Percentiles rank a stretch among this genome's conserved stretches.
phyloP scores from a whole-genome alignment of 2,888 invertebrate genomes.

The Sericinus montela region DNA sequence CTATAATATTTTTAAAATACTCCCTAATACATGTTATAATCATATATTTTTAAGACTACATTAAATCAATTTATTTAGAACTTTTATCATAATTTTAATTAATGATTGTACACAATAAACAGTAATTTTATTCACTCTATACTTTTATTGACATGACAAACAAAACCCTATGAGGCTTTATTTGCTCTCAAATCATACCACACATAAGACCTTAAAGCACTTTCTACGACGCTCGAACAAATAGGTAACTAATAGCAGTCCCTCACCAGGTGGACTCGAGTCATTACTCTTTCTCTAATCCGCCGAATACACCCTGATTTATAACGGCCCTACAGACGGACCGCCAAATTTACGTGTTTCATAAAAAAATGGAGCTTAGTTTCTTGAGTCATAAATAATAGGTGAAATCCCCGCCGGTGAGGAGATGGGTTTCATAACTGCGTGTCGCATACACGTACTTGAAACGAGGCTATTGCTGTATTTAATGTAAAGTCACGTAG shows the following conservation, averaged over 20 bases:
- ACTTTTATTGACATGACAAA: too few species aligned
- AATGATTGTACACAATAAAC: too few species aligned
- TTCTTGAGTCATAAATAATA: conserved; percentile 68
- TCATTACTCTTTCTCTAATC: conserved; percentile 78
- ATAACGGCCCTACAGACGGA: conserved; percentile 63
- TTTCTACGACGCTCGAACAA: conserved; percentile 53
- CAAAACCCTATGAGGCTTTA: neutral
- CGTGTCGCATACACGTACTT: conserved; percentile 3
- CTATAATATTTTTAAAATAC: too few species aligned
- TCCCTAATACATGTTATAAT: too few species aligned
- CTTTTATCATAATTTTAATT: too few species aligned
- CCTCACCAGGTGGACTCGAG: conserved; percentile 72
- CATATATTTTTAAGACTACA: too few species aligned
- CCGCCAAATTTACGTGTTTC: conserved; percentile 73
- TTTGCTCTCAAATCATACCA: neutral
- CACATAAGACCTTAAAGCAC: conserved; percentile 29
- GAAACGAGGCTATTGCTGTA: neutral
- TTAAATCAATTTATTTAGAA: too few species aligned
- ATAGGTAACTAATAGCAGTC: conserved; percentile 66
- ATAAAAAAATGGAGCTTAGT: conserved; percentile 75
- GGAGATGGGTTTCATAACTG: conserved; percentile 39
- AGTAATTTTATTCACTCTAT: too few species aligned
- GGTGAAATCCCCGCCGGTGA: conserved; percentile 50
- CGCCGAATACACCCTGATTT: conserved; percentile 74
- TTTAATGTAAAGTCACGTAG: neutral